phyloP scores from a whole-genome alignment of 2,113 vertebrate species.

The Forbesichthys papilliferus region DNA sequence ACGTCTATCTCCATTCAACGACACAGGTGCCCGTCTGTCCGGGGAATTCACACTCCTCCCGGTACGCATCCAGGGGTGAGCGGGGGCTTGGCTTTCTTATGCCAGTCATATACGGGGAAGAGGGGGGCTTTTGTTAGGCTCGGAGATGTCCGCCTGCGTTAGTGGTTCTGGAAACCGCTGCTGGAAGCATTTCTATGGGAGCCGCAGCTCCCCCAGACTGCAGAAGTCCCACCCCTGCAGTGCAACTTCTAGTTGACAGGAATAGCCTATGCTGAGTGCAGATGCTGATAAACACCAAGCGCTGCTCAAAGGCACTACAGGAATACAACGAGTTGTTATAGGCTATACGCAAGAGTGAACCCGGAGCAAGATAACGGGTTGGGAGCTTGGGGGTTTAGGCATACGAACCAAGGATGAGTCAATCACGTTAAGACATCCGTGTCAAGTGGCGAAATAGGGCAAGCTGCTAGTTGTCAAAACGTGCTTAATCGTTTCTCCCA shows the following conservation, averaged over 20 bases:
- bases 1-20: constrained; percentile 70
- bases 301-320: constrained; percentile 45
- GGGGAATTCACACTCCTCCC: neutral
- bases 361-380: too few species aligned
- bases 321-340: constrained; percentile 2
- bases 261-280: too few species aligned
- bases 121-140: constrained; percentile 9
- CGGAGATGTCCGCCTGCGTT: constrained; percentile 24
- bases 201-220: constrained; percentile 62
- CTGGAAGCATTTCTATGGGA: constrained; percentile 54
- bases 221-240: constrained; percentile 79
- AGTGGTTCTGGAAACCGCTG: constrained; percentile 40
- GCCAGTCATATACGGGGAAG: neutral
- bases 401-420: too few species aligned
- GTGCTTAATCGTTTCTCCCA: too few species aligned
- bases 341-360: too few species aligned
- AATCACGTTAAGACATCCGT: too few species aligned
- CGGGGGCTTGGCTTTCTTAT: neutral
- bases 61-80: constrained; percentile 6
- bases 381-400: too few species aligned
- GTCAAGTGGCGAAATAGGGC: too few species aligned
- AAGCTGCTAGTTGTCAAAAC: too few species aligned
- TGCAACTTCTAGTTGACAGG: constrained; percentile 62
- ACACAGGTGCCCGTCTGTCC: constrained; percentile 44
- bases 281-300: constrained; percentile 33